phyloP scores from a whole-genome alignment of 1,140 invertebrate species.

The Brachionus calyciflorus region DNA sequence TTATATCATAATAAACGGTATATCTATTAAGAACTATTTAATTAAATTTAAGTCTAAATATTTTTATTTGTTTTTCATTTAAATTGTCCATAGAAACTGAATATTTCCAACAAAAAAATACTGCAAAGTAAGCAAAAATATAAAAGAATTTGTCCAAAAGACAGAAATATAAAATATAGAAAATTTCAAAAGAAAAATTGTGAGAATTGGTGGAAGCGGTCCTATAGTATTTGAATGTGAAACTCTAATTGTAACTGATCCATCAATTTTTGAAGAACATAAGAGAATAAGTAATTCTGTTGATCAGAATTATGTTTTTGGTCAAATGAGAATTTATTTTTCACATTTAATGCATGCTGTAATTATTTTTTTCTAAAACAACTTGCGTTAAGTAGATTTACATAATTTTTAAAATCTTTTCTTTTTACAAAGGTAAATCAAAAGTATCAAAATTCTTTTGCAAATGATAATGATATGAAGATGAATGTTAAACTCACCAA shows the following conservation, averaged over 20 bases:
- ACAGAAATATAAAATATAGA: no score
- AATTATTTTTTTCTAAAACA: neutral
- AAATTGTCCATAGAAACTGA: no score
- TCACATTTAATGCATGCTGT: constrained; percentile 15
- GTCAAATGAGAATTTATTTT: constrained; percentile 11
- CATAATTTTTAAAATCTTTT: neutral
- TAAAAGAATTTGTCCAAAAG: no score
- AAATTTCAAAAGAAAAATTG: no score
- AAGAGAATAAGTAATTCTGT: neutral
- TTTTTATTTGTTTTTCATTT: no score
- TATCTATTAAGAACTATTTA: no score
- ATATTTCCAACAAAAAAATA: no score
- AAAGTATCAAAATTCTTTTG: constrained; percentile 30
- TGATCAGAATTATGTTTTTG: neutral
- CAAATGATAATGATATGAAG: constrained; percentile 8
- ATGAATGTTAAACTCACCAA: constrained; percentile 18
- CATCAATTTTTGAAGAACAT: constrained; percentile 1
- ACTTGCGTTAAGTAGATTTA: neutral
- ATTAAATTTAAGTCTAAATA: no score
- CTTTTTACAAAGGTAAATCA: constrained; percentile 5
- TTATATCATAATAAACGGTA: neutral
- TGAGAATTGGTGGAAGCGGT: neutral
- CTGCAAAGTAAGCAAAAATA: no score
- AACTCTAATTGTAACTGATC: constrained; percentile 18
- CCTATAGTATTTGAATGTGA: neutral